A percentile compares a stretch with the other conserved stretches of the same genome.
These are phyloP conservation scores for Epizoanthus stellaris DNA, from an alignment of 92 coral and sea anemone genomes.

Conservation along the genomic window DNA sequence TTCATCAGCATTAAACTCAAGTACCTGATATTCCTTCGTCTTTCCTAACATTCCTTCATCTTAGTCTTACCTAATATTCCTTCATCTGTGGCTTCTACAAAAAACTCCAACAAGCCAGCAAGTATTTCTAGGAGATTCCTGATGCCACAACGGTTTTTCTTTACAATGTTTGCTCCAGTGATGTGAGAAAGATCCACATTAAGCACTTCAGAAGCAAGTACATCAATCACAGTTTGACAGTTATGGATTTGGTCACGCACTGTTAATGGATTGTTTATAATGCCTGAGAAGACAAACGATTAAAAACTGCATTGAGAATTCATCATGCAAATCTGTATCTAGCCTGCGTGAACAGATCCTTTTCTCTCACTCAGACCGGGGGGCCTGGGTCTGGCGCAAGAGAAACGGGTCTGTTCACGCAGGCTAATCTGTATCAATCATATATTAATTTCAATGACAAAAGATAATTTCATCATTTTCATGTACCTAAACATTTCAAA, in stretches of 20 bases:
- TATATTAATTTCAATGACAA: not conserved
- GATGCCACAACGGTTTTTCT: constrained; percentile 70
- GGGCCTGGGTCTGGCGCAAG: no score
- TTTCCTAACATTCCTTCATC: not conserved
- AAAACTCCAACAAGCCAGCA: constrained; percentile 91
- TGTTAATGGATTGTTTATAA: constrained; percentile 75
- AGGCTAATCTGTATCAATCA: not conserved
- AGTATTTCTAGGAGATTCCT: constrained; percentile 93
- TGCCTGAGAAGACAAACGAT: constrained; percentile 51
- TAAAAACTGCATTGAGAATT: not conserved
- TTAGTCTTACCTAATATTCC: constrained; percentile 40
- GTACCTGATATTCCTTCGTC: no score
- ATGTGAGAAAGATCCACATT: constrained; percentile 94
- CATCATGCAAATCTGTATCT: not conserved
- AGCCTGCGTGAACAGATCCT: no score
- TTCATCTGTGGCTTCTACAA: constrained; percentile 86
- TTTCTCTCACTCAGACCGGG: no score
- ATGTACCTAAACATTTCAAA: not conserved
- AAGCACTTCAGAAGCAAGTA: constrained; percentile 79
- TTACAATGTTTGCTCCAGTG: constrained; percentile 78
- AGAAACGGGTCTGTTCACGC: no score
- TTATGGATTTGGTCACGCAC: constrained; percentile 65
- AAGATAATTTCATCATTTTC: not conserved
- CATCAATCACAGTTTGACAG: constrained; percentile 83
- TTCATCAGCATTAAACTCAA: not conserved